Base-by-base conservation (phyloP, 2,797 vertebrate species). In the Eleutherodactylus coqui region DNA sequence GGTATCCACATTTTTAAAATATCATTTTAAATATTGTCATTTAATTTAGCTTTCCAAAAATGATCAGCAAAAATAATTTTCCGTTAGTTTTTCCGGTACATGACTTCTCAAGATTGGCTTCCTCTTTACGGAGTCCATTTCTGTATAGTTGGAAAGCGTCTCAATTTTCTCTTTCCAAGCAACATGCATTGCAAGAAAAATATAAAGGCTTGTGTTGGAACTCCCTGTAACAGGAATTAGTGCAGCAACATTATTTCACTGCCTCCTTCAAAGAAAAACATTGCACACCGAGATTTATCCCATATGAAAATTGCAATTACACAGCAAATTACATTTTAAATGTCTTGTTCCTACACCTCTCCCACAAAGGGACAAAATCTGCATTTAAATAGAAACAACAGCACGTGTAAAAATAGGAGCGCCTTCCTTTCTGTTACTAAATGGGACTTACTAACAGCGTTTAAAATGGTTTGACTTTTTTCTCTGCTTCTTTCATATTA, bases 351-450 rank as follows among this genome's bases (percentile, higher is more conserved):
- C 77, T 80, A 60, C 41, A 72, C 51, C 21, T 77, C 9, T 41
- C 32, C 38, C 47, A 76, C 55, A 77, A 82, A 82, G 81, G 72
- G 36, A 83, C 72, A 82, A 62, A 79, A 78, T 79, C 75, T 62
- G 41, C 64, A 83, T 79, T 87, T 79, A 83, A 83, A 83, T 79
- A 62, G 75, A 78, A 87, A 87, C 75, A 79, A 83, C 49, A 82
- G 34, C 43, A 43, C n/a, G 24, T 10, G 38, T 41, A 76, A 82
- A 82, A 86, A 75, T 41, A 64, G 38, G 51, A 75, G 24, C n/a
- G 38, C 38, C 75, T 85, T 73, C 32, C 64, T 41, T 75, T 62
- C 47, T 51, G 41, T 75, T 67, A 38, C 78, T 81, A 51, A 79
- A 80, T 64, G 53, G 67, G 24, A 49, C 11, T n/a, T 72, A 32